These are phyloP conservation scores for Frankliniella intonsa DNA, from an alignment of 2,888 invertebrate species.

Conservation along the genomic window DNA sequence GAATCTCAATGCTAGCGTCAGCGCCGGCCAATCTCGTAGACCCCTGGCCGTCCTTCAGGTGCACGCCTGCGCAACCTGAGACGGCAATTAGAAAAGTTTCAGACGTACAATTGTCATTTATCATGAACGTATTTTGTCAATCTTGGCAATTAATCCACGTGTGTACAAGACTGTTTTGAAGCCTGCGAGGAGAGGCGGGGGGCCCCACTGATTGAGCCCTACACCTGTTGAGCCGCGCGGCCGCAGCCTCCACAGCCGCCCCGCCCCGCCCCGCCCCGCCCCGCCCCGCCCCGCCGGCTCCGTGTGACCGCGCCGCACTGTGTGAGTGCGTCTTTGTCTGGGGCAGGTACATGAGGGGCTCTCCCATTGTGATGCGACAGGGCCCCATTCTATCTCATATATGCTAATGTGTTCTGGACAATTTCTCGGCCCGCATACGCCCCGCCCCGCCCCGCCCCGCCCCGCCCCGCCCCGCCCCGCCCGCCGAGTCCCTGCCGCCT, in stretches of 20 bases:
- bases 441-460: not conserved
- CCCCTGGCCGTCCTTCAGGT: too few species aligned
- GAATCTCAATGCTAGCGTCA: too few species aligned
- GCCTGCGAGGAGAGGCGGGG: too few species aligned
- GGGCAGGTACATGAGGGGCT: constrained; percentile 1
- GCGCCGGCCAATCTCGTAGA: too few species aligned
- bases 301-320: not conserved
- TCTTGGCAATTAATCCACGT: too few species aligned
- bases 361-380: not conserved
- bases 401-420: constrained; percentile 6
- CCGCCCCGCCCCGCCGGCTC: not conserved
- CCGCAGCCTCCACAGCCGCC: not conserved
- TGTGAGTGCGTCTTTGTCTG: not conserved
- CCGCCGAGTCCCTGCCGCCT: not conserved
- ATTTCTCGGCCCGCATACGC: constrained; percentile 5
- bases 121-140: too few species aligned
- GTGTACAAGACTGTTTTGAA: too few species aligned
- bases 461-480: not conserved
- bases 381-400: constrained; percentile 24
- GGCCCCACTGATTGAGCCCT: too few species aligned
- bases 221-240: not conserved
- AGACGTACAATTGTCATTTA: too few species aligned
- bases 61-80: too few species aligned
- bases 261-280: not conserved
- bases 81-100: too few species aligned